Evolutionary conservation across 2,888 invertebrate genomes (phyloP).

Genomic region (Argyresthia goedartella): DNA sequence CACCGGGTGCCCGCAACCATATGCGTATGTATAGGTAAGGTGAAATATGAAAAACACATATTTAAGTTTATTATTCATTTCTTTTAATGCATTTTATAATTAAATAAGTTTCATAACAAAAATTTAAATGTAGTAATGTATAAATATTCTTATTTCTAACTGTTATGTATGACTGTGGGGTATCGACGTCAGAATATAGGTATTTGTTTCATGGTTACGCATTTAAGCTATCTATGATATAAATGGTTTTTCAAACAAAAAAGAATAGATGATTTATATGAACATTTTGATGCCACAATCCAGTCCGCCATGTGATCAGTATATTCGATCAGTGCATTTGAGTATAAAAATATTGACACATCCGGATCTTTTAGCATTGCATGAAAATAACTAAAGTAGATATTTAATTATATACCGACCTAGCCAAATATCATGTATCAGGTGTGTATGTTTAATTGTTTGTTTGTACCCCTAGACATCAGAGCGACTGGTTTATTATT

Average conservation of each 20-base stretch:
- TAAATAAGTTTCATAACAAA: conserved; percentile 69
- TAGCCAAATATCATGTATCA: conserved; percentile 43
- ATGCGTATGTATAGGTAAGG: no score
- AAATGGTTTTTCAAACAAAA: not conserved
- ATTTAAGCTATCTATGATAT: conserved; percentile 28
- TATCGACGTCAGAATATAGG: conserved; percentile 43
- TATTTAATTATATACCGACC: conserved; percentile 25
- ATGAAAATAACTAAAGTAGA: conserved; percentile 27
- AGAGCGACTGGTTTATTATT: conserved; percentile 55
- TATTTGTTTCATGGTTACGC: conserved; percentile 38
- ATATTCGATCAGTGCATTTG: no score
- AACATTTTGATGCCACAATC: no score
- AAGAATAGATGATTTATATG: not conserved
- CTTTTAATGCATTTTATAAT: conserved; percentile 64
- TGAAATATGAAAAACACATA: no score
- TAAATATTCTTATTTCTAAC: conserved; percentile 63
- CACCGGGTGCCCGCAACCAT: no score
- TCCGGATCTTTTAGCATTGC: conserved; percentile 43
- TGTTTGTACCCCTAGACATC: conserved; percentile 62
- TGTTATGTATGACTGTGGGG: conserved; percentile 44
- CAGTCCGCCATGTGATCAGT: no score
- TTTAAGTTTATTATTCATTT: conserved; percentile 63
- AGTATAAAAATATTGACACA: conserved; percentile 63
- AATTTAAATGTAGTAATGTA: conserved; percentile 48
- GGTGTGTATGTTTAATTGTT: conserved; percentile 24